These are phyloP conservation scores for Acanthosoma haemorrhoidale DNA, from an alignment of 2,888 invertebrate genomes.

Conservation along the genomic window DNA sequence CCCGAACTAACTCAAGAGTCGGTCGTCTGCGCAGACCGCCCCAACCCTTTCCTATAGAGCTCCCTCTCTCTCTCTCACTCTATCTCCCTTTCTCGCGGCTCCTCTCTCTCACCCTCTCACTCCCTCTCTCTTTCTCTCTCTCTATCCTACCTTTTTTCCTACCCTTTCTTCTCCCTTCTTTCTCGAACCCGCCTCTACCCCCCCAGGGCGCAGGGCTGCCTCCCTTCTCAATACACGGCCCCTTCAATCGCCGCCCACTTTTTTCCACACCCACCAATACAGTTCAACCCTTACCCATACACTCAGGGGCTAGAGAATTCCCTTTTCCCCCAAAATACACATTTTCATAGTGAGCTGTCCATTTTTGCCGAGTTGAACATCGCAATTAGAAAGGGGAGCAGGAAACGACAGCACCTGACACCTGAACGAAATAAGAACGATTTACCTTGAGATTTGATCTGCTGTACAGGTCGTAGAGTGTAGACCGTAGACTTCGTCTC, in stretches of 20 bases:
- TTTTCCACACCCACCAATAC: conserved; percentile 31
- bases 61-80: conserved; percentile 16
- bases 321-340: conserved; percentile 1
- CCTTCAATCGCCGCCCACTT: conserved; percentile 31
- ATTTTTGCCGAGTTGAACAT: neutral
- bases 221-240: conserved; percentile 28
- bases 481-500: too few species aligned
- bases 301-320: conserved; percentile 9
- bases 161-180: conserved; percentile 26
- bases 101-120: conserved; percentile 31
- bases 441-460: too few species aligned
- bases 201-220: conserved; percentile 27
- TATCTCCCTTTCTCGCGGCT: neutral
- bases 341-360: neutral
- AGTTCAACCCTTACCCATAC: conserved; percentile 23
- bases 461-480: too few species aligned
- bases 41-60: conserved; percentile 14
- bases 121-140: conserved; percentile 36
- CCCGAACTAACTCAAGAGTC: conserved; percentile 19
- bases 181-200: conserved; percentile 26
- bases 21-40: neutral
- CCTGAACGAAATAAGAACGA: too few species aligned
- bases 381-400: too few species aligned
- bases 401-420: too few species aligned
- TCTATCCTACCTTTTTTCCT: conserved; percentile 33